These are phyloP conservation scores for Procavia capensis DNA, from an alignment of 2,113 vertebrate species.

Conservation along the genomic window DNA sequence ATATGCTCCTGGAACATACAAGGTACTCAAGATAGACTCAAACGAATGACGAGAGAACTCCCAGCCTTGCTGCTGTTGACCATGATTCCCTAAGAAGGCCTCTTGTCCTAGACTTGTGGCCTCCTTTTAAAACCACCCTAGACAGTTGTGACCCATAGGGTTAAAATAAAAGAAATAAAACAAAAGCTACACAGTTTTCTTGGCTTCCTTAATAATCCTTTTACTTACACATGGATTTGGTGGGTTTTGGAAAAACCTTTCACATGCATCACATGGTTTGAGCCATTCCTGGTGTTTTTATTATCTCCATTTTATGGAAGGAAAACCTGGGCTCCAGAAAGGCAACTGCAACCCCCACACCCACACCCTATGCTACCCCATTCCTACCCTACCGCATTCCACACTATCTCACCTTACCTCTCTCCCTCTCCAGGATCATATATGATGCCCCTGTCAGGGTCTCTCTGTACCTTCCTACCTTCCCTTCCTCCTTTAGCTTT, in stretches of 20 bases:
- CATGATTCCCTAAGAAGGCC: neutral
- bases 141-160: neutral
- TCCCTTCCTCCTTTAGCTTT: no score
- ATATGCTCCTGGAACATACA: neutral
- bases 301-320: neutral
- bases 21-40: fast-evolving
- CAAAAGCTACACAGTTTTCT: neutral
- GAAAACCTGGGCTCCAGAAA: neutral
- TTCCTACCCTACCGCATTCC: no score
- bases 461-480: neutral
- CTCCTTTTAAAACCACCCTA: neutral
- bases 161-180: neutral
- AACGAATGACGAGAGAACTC: neutral
- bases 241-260: neutral
- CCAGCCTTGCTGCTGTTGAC: neutral
- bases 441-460: neutral
- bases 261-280: neutral
- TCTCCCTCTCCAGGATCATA: neutral
- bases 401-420: no score
- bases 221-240: neutral
- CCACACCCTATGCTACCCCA: no score
- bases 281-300: neutral
- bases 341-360: no score
- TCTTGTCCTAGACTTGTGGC: neutral
- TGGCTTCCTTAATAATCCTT: neutral